Base-by-base conservation (phyloP, 2,113 vertebrate species). In the Isichthys henryi region DNA sequence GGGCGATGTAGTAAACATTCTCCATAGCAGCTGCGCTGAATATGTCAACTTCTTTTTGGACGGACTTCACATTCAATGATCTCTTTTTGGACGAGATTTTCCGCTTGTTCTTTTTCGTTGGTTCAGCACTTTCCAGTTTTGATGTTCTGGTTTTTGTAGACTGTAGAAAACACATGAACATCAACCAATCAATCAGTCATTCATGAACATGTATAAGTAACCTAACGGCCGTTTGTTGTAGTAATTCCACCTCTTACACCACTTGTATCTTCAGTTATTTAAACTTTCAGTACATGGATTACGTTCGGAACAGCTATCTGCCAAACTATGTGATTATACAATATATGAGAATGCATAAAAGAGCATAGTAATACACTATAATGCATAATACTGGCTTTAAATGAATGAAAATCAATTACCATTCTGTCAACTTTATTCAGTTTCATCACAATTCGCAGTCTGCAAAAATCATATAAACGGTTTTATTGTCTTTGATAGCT, bases 1-100 rank as follows among this genome's bases (percentile, higher is more conserved):
- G 97, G 0, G 95, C 95, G 8, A 98, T 94, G 92, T 98, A 99
- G 94, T 97, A 96, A 7, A 96, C 90, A 0, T 97, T 98, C 90
- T 97, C 93, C 97, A 97, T 96, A 89, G 96, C 97, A 0, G 94
- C 96, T 0, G 96, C 94, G 91, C 96, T 95, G 49, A 97, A 87
- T 53, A 97, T 92, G 91, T 98, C 95, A 90, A 93, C 95, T 3
- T 95, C 94, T 0, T 62, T 88, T 49, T 52, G 66, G 0, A 21
- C 35, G 46, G 93, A 90, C 94, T 96, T 96, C 1, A 3, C 88
- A 89, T 93, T 94, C 0, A 91, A 52, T 1, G 93, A 95, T 93
- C 82, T 92, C 86, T 45, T 91, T 82, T 39, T 90, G 0, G 88
- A 90, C 7, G 88, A 48, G 53, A 19, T 2, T 94, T 86, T 91